phyloP scores from a whole-genome alignment of 2,113 vertebrate species.

The Clarias batrachus region DNA sequence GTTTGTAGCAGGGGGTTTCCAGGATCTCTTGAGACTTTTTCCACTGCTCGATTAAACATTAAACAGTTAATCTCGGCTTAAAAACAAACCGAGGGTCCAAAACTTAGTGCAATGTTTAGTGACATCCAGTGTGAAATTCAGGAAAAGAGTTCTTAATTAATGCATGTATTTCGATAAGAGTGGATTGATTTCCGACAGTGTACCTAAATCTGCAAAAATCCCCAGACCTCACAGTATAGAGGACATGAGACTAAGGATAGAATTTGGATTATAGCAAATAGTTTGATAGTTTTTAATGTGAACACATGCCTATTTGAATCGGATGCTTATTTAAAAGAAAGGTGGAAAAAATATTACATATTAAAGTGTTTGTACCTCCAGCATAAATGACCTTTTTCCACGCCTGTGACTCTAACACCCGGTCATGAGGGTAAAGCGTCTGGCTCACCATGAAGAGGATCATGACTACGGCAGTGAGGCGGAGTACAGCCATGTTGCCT shows the following conservation, averaged over 20 bases:
- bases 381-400: conserved; percentile 90
- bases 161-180: not conserved
- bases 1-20: not conserved
- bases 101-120: not conserved
- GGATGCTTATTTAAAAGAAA: not conserved
- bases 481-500: conserved; percentile 73
- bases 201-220: not conserved
- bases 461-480: conserved; percentile 76
- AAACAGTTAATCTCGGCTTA: not conserved
- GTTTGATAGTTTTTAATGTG: not conserved
- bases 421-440: conserved; percentile 86
- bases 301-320: not conserved
- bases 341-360: not conserved
- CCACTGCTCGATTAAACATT: not conserved
- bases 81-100: not conserved
- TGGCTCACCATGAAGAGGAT: conserved; percentile 87
- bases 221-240: not conserved
- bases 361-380: conserved; percentile 75
- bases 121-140: conserved; percentile 7
- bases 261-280: not conserved
- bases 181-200: not conserved
- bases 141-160: not conserved
- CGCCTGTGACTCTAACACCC: conserved; percentile 85
- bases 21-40: not conserved
- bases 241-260: not conserved